Evolutionary conservation across 30 jellyfish, hydroid and myxozoan genomes (phyloP).

Genomic region (Hydra vulgaris): DNA sequence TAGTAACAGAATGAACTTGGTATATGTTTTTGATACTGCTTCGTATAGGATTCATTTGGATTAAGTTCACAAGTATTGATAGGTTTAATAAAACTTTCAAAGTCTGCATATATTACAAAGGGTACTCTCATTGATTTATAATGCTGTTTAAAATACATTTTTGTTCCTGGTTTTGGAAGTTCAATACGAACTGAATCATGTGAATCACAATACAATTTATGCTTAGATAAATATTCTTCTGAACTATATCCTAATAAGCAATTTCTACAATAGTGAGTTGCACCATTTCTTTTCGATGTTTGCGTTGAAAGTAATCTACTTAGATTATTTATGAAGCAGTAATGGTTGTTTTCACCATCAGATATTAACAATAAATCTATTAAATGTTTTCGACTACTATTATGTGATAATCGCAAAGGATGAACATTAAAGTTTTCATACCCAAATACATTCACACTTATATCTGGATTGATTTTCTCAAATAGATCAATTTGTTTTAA

Average conservation of each 20-base stretch:
- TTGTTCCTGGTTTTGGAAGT: too few species aligned
- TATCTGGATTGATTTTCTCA: slow-evolving; percentile 30
- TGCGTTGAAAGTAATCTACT: neutral
- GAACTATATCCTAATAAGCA: slow-evolving; percentile 6
- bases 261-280: slow-evolving; percentile 18
- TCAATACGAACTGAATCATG: slow-evolving; percentile 18
- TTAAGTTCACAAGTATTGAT: neutral
- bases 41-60: neutral
- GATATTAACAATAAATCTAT: slow-evolving; percentile 7
- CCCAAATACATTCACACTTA: slow-evolving; percentile 10
- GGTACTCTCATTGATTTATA: slow-evolving; percentile 7
- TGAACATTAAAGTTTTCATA: neutral
- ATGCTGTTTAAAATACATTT: neutral
- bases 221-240: slow-evolving; percentile 10
- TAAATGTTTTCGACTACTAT: neutral
- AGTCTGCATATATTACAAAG: slow-evolving; percentile 28
- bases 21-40: slow-evolving; percentile 1
- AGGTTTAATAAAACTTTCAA: slow-evolving; percentile 16
- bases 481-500: neutral
- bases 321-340: neutral
- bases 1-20: neutral
- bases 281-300: neutral
- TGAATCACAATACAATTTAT: neutral
- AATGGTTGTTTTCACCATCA: slow-evolving; percentile 21
- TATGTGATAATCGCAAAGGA: neutral